Evolutionary conservation across 2,113 vertebrate species (phyloP).

Genomic region (Ellobius talpinus): DNA sequence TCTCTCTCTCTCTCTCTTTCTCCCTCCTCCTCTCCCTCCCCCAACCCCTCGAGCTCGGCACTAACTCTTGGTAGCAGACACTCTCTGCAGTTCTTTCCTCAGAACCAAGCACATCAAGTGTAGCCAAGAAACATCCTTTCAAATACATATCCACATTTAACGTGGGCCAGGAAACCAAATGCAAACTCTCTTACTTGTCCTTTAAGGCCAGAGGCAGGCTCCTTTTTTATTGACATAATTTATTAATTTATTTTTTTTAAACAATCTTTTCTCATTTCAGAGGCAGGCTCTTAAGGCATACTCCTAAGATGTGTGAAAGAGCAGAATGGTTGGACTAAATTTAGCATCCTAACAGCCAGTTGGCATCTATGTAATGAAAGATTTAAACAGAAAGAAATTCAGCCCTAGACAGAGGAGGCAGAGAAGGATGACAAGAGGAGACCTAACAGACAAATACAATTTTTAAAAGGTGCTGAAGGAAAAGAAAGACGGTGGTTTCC

Average conservation of each 20-base stretch:
- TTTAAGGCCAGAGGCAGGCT: conserved; percentile 72
- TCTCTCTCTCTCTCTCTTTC: no score
- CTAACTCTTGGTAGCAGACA: conserved; percentile 57
- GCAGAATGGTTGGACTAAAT: conserved; percentile 68
- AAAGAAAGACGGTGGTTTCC: not conserved
- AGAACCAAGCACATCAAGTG: conserved; percentile 70
- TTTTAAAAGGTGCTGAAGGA: conserved; percentile 15
- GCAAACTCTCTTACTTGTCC: conserved; percentile 72
- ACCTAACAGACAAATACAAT: not conserved
- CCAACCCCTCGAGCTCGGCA: conserved; percentile 37
- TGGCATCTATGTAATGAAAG: conserved; percentile 61
- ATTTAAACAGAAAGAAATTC: conserved; percentile 68
- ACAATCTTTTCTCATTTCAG: not conserved
- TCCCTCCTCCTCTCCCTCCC: no score
- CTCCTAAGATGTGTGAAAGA: conserved; percentile 53
- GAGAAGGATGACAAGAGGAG: not conserved
- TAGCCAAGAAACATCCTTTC: conserved; percentile 73
- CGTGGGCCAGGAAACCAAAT: conserved; percentile 62
- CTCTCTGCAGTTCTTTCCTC: conserved; percentile 57
- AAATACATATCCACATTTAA: conserved; percentile 60
- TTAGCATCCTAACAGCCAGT: conserved; percentile 52
- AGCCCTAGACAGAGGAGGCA: conserved; percentile 6
- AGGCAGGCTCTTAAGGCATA: conserved; percentile 66
- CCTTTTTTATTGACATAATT: no score
- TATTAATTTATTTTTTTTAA: no score